These are phyloP conservation scores for Phoenoteleia sp. DNA, from an alignment of 2,888 invertebrate species.

Conservation along the genomic window DNA sequence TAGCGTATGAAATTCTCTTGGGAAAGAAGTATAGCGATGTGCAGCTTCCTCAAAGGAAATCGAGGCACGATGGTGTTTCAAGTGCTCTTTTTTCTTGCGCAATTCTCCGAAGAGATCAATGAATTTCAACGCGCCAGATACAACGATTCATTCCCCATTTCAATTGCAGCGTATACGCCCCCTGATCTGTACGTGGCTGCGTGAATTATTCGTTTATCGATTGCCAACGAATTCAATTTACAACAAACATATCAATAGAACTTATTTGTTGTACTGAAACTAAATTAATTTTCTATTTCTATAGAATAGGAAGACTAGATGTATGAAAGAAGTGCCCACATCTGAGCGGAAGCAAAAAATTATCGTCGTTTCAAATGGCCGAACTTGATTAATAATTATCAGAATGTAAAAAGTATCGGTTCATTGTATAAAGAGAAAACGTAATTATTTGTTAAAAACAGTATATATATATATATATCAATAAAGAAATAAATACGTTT, in stretches of 20 bases:
- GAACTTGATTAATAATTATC: too few species aligned
- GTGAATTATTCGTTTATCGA: constrained; percentile 41
- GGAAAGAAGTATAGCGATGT: constrained; percentile 10
- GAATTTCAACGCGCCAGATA: constrained; percentile 35
- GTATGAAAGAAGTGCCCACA: background rate
- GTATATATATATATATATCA: too few species aligned
- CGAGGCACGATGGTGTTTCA: constrained; percentile 22
- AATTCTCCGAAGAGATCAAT: constrained; percentile 43
- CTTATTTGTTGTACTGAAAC: constrained; percentile 15
- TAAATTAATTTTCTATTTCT: constrained; percentile 3
- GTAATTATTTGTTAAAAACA: too few species aligned
- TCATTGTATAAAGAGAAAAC: too few species aligned
- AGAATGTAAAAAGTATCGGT: too few species aligned
- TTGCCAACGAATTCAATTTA: constrained; percentile 32
- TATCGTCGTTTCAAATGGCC: too few species aligned
- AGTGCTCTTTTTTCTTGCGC: constrained; percentile 24
- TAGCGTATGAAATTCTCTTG: constrained; percentile 23
- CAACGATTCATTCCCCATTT: constrained; percentile 40
- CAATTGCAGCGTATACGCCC: constrained; percentile 32
- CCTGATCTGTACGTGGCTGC: constrained; percentile 19
- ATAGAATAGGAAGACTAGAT: background rate
- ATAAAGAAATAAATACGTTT: too few species aligned
- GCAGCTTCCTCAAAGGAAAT: constrained; percentile 44
- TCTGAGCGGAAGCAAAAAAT: too few species aligned
- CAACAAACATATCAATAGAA: constrained; percentile 29